Conservation (phyloP, 2,113 vertebrate genomes). For the Atlantisia rogersi region DNA sequence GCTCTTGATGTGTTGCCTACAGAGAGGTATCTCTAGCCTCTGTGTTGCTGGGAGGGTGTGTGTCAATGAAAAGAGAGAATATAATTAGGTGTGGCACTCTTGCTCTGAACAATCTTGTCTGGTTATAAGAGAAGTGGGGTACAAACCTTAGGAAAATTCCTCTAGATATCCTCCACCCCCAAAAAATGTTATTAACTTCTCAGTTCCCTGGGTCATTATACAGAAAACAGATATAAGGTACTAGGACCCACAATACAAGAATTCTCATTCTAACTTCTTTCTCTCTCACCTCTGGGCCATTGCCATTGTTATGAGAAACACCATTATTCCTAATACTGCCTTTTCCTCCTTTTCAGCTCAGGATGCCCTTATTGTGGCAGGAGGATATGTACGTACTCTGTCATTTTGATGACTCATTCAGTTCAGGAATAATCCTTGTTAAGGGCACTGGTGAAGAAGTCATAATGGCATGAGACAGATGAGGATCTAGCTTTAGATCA, state of each 20-base stretch:
- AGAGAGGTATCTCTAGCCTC: background rate
- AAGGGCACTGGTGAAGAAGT: background rate
- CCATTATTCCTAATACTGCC: background rate
- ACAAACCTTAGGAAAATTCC: background rate
- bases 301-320: background rate
- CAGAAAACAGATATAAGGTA: background rate
- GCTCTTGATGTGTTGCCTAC: background rate
- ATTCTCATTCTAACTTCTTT: background rate
- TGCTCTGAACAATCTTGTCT: background rate
- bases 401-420: background rate
- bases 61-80: background rate
- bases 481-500: background rate
- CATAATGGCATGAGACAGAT: background rate
- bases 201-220: background rate
- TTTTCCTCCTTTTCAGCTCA: background rate
- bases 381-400: background rate
- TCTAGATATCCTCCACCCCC: background rate
- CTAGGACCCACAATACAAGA: background rate
- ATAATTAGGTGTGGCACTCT: background rate
- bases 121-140: background rate
- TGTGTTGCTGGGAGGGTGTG: background rate
- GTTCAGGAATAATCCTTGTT: background rate
- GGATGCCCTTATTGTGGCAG: background rate
- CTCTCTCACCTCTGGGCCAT: background rate
- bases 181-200: background rate